phyloP scores from a whole-genome alignment of 2,113 vertebrate species.

The Nannospalax galili region DNA sequence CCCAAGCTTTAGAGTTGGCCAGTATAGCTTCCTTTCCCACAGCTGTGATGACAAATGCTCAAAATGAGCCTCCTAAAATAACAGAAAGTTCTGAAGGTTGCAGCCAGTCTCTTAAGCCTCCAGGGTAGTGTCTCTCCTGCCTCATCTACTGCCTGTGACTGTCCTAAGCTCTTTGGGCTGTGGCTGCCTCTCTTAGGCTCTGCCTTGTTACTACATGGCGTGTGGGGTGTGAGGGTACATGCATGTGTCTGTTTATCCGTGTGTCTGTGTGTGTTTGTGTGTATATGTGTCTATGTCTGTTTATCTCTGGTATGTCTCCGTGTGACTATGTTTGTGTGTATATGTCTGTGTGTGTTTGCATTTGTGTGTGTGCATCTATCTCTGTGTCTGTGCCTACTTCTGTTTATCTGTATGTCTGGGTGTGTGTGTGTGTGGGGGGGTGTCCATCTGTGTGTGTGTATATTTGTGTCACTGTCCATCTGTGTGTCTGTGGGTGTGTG shows the following conservation, averaged over 20 bases:
- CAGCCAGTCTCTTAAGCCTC: neutral
- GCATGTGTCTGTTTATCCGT: neutral
- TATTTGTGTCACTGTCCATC: too few relatives aligned
- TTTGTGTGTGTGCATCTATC: too few relatives aligned
- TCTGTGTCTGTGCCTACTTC: too few relatives aligned
- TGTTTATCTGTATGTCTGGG: neutral
- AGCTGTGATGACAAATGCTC: neutral
- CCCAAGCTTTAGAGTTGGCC: neutral
- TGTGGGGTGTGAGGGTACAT: neutral
- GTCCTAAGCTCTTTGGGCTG: neutral
- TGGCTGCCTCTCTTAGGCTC: rapidly evolving
- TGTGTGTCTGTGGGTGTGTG: neutral
- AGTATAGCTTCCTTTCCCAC: too few relatives aligned
- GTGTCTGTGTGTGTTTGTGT: too few relatives aligned
- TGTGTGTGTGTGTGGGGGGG: neutral
- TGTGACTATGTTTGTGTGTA: too few relatives aligned
- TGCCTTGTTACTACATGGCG: rapidly evolving
- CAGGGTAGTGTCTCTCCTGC: neutral
- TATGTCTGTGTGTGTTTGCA: too few relatives aligned
- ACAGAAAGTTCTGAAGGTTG: neutral
- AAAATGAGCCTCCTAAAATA: neutral
- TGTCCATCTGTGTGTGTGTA: neutral
- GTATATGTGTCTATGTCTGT: neutral
- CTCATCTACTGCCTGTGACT: neutral
- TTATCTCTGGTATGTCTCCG: too few relatives aligned